Percentiles rank a stretch among this genome's conserved stretches.
Conservation (phyloP, 1,140 invertebrate species). For the Tachypleus tridentatus region DNA sequence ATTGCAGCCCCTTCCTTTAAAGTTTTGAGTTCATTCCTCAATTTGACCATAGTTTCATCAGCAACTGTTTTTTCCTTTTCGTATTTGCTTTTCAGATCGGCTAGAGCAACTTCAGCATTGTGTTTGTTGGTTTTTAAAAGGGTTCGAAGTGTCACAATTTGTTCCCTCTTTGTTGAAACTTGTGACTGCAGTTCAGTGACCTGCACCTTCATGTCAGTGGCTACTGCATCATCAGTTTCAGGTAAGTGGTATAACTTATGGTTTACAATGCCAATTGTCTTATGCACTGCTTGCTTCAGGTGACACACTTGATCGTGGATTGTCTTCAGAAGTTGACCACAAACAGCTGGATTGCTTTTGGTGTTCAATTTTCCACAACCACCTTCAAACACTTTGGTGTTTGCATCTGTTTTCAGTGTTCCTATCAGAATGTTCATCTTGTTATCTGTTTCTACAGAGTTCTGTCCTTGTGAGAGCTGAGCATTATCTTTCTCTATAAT, state of each 20-base stretch:
- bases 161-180: constrained; percentile 91
- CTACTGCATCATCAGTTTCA: constrained; percentile 31
- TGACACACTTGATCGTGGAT: constrained; percentile 87
- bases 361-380: constrained; percentile 15
- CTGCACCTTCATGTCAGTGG: constrained; percentile 45
- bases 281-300: constrained; percentile 72
- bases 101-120: constrained; percentile 93
- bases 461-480: no score
- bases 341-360: constrained; percentile 36
- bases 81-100: constrained; percentile 97
- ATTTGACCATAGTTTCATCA: constrained; percentile 92
- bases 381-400: constrained; percentile 17
- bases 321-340: constrained; percentile 51
- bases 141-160: constrained; percentile 91
- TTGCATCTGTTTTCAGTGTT: constrained; percentile 18
- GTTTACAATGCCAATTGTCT: constrained; percentile 55
- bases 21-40: constrained; percentile 83
- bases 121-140: constrained; percentile 98
- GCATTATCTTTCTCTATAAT: no score
- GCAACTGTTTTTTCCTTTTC: constrained; percentile 97
- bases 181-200: constrained; percentile 55
- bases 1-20: constrained; percentile 98
- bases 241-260: constrained; percentile 12
- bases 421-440: constrained; percentile 19
- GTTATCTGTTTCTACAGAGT: constrained; percentile 5